Evolutionary conservation across 92 coral and sea anemone species (phyloP).

Genomic region (Umimayanthus chanpuru): DNA sequence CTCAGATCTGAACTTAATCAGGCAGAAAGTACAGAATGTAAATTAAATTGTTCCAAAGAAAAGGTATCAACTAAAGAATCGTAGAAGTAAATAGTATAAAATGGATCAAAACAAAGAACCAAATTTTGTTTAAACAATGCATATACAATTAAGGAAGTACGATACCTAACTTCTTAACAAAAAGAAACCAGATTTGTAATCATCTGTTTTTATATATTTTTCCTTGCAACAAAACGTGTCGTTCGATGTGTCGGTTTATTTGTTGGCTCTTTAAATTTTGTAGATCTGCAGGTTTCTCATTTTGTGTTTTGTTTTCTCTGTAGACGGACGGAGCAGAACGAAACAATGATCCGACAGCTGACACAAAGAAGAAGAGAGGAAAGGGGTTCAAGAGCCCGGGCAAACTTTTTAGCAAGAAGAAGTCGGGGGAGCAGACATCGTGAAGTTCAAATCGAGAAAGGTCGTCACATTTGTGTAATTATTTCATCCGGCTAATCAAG

Average conservation of each 20-base stretch:
- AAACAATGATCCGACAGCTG: slow-evolving; percentile 50
- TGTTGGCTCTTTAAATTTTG: not conserved
- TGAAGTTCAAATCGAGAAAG: slow-evolving; percentile 30
- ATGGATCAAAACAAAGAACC: not conserved
- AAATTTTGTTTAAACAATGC: not conserved
- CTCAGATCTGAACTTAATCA: not conserved
- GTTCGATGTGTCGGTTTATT: not conserved
- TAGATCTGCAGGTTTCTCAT: not conserved
- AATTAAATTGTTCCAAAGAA: too few species aligned
- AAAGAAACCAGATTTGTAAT: too few species aligned
- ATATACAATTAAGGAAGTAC: not conserved
- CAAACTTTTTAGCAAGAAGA: slow-evolving; percentile 70
- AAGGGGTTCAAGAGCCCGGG: slow-evolving; percentile 90
- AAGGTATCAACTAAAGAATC: not conserved
- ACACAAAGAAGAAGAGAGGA: slow-evolving; percentile 57
- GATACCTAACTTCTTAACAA: not conserved
- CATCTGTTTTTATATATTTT: too few species aligned
- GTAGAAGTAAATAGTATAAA: too few species aligned
- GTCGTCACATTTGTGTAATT: slow-evolving; percentile 2
- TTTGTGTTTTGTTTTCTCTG: not conserved
- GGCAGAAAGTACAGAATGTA: not conserved
- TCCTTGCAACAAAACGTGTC: not conserved
- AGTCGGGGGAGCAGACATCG: slow-evolving; percentile 56
- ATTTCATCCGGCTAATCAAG: slow-evolving; percentile 1
- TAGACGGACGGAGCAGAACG: slow-evolving; percentile 26